Conservation (phyloP, 2,113 vertebrate genomes). For the Mobula hypostoma region DNA sequence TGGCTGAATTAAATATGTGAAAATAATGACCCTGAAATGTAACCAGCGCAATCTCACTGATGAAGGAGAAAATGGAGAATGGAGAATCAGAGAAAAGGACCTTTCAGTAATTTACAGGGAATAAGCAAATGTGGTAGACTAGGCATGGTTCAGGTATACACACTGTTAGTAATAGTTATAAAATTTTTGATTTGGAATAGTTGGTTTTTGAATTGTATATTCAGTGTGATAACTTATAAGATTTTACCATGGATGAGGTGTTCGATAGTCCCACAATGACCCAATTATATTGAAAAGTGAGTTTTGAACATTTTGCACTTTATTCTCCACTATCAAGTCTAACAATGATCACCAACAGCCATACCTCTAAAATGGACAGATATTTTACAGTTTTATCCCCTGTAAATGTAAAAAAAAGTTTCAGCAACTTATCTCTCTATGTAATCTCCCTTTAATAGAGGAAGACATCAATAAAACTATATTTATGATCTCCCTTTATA, state of each 20-base stretch:
- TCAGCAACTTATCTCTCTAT: background rate
- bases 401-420: background rate
- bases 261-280: background rate
- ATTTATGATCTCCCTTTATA: no score
- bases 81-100: background rate
- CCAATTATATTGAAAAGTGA: background rate
- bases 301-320: background rate
- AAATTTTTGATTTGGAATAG: background rate
- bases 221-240: background rate
- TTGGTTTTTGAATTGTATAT: background rate
- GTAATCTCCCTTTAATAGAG: no score
- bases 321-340: background rate
- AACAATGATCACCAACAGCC: background rate
- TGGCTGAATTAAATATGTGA: constrained; percentile 19
- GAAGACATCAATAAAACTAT: no score
- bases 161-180: no score
- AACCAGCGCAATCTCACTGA: background rate
- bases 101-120: background rate
- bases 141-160: background rate
- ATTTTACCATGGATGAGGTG: background rate
- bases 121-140: background rate
- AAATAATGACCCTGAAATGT: constrained; percentile 9
- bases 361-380: background rate
- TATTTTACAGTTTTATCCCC: background rate
- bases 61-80: background rate